Percentiles rank a stretch among this genome's conserved stretches.
Evolutionary conservation across 1,140 invertebrate species (phyloP).

Genomic region (Pomacea maculata): DNA sequence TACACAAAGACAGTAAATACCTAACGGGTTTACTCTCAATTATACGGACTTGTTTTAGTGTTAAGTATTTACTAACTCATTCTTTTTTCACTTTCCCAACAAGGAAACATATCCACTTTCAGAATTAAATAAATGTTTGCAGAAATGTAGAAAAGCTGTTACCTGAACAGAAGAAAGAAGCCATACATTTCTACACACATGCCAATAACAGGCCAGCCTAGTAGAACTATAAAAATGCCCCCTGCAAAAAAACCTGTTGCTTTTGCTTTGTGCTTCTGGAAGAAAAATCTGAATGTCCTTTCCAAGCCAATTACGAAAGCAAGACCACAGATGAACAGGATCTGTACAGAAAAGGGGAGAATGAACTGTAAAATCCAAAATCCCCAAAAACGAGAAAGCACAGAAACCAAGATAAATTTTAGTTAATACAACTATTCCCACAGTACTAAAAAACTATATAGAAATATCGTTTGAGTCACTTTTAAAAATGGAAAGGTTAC

Average conservation of each 20-base stretch:
- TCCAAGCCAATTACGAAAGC: conserved; percentile 96
- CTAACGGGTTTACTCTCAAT: neutral
- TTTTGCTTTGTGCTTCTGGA: conserved; percentile 96
- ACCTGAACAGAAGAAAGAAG: conserved; percentile 74
- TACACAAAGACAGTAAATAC: neutral
- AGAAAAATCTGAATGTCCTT: conserved; percentile 97
- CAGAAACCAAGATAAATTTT: too few relatives aligned
- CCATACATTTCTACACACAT: conserved; percentile 92
- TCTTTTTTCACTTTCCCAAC: neutral
- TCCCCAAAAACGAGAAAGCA: too few relatives aligned
- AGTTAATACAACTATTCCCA: too few relatives aligned
- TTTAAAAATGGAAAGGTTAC: too few relatives aligned
- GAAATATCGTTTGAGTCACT: too few relatives aligned
- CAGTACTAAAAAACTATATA: too few relatives aligned
- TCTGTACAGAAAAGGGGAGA: conserved; percentile 70
- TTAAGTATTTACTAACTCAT: neutral
- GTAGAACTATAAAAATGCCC: conserved; percentile 91
- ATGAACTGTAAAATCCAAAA: neutral
- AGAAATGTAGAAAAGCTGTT: conserved; percentile 28
- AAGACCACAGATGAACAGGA: conserved; percentile 93
- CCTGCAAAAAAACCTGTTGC: conserved; percentile 92
- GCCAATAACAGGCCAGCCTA: conserved; percentile 95
- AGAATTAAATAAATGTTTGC: neutral
- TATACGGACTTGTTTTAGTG: neutral
- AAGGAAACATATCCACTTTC: neutral